Evolutionary conservation across 2,888 invertebrate genomes (phyloP).

Genomic region (Ophion costatus): DNA sequence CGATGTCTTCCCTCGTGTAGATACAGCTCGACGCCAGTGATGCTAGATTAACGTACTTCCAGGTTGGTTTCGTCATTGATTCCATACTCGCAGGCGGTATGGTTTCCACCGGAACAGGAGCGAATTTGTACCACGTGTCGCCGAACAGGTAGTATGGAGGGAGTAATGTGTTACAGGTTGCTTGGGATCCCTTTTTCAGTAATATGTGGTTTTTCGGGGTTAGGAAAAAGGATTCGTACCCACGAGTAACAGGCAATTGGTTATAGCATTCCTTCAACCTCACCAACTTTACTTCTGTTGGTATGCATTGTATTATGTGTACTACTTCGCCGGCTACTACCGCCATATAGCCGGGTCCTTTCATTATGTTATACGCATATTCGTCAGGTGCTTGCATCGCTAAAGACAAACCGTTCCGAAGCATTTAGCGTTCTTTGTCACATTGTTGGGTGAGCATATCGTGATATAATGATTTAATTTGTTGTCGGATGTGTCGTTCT

Average conservation of each 20-base stretch:
- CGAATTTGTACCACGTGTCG: conserved; percentile 62
- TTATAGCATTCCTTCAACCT: neutral
- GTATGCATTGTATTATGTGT: too few species aligned
- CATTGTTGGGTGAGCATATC: too few species aligned
- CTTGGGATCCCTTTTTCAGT: conserved; percentile 3
- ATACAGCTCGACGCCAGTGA: neutral
- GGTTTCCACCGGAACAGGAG: conserved; percentile 21
- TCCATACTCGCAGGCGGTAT: conserved; percentile 6
- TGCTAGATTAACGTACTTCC: conserved; percentile 38
- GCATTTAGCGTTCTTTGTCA: neutral
- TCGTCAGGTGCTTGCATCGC: too few species aligned
- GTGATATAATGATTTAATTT: too few species aligned
- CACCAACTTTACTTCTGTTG: too few species aligned
- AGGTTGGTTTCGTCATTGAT: conserved; percentile 27
- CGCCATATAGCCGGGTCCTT: too few species aligned
- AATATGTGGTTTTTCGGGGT: neutral
- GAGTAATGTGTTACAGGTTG: neutral
- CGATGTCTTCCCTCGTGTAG: conserved; percentile 36
- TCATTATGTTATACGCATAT: too few species aligned
- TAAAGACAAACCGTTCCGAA: too few species aligned
- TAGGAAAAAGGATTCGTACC: neutral
- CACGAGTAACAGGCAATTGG: neutral
- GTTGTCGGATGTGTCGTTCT: too few species aligned
- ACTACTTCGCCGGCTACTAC: too few species aligned
- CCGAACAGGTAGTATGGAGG: conserved; percentile 38